Evolutionary conservation across 1,140 invertebrate species (phyloP), one percentile per base, ranked within the genome.

Genomic region (Chrysoperla carnea): DNA sequence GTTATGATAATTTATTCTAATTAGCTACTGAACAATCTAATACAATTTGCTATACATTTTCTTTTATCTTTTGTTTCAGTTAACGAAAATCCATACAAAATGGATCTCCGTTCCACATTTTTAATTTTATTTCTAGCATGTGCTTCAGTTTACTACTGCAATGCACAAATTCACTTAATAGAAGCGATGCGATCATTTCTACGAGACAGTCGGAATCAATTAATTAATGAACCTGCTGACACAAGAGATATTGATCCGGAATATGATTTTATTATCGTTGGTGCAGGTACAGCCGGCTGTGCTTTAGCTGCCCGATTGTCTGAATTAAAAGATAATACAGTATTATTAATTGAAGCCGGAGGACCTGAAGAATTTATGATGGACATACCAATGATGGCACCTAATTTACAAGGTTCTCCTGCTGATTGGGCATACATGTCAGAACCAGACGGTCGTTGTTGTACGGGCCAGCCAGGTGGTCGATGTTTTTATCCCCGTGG

Each of bases 241-340:
- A 23, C 17, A 3, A 23, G 17, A 23, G 17, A 23, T 6, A 35
- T 11, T 6, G 6, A 35, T 14, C 11, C 11, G 4, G 7, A 13
- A 1, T 37, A 37, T 14, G 37, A 37, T 37, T 37, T 37, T 17
- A 37, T 37, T 14, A 37, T 37, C 8, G 81, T 89, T 44, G 85
- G 85, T 9, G 83, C 77, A 14, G 85, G 85, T 2, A 84, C 83
- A 3, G 71, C 81, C 1, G 85, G 85, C 6, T 80, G 78, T 46
- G 82, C 87, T 1, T 51, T 89, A 11, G 83, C 84, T 1, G 72
- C 76, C 5, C 60, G 74, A 9, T 61, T 82, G 14, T 71, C 73
- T 4, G 73, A 76, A 51, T 61, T 72, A 40, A 59, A 63, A 9
- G 68, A 71, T 40, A 54, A 61, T 1, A 72, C 66, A 23, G 74